Conservation (phyloP, 2,113 vertebrate genomes). For the Coracopsis vasa region DNA sequence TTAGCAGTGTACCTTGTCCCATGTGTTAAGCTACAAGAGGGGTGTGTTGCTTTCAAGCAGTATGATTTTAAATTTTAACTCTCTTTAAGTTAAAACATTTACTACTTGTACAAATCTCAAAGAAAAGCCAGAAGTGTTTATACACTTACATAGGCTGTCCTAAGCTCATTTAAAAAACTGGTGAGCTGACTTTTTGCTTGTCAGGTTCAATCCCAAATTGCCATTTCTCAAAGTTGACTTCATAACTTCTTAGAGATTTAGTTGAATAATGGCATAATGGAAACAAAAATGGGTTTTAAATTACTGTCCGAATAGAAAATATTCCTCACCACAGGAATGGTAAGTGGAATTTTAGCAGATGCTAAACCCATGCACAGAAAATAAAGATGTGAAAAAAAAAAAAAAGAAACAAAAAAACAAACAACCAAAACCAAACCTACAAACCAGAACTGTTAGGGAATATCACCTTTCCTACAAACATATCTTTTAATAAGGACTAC, state of each 20-base stretch:
- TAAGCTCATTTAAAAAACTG: background rate
- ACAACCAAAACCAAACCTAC: background rate
- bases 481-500: background rate
- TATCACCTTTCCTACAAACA: background rate
- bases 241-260: background rate
- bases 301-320: background rate
- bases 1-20: background rate
- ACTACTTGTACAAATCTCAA: background rate
- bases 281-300: background rate
- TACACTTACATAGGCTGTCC: background rate
- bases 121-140: background rate
- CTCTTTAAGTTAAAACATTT: background rate
- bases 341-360: background rate
- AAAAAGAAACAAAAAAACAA: no score
- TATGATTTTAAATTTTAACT: background rate
- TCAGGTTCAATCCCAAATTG: background rate
- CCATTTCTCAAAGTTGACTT: background rate
- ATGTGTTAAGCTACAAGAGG: background rate
- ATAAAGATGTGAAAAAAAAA: background rate
- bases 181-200: background rate
- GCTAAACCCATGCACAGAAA: background rate
- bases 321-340: background rate
- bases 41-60: background rate
- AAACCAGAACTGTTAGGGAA: background rate
- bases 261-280: background rate